phyloP scores from a whole-genome alignment of 23 tunicate species.

The Oikopleura dioica region DNA sequence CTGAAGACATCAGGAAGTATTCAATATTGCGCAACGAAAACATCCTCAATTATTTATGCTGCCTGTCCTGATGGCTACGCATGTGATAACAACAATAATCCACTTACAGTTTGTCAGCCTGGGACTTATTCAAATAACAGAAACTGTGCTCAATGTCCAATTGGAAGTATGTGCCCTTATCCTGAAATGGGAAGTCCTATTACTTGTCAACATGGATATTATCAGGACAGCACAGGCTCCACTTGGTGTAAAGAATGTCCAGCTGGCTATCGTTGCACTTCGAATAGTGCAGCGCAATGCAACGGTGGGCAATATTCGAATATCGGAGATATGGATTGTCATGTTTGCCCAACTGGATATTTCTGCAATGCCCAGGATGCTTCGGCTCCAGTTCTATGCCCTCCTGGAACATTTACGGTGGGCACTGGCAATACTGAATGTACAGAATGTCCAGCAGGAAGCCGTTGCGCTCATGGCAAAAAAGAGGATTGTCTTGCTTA shows the following conservation, averaged over 20 bases:
- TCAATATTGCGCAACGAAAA: not conserved
- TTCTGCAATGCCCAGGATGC: no score
- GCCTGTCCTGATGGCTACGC: not conserved
- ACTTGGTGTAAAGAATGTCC: not conserved
- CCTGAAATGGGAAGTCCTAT: not conserved
- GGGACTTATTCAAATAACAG: not conserved
- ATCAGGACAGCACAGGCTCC: not conserved
- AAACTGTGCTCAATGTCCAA: not conserved
- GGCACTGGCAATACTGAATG: slow-evolving; percentile 29
- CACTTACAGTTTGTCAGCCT: not conserved
- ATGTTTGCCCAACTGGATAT: not conserved
- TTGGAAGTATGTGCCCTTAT: not conserved
- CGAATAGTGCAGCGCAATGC: no score
- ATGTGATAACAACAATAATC: not conserved
- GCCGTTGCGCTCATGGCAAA: slow-evolving; percentile 23
- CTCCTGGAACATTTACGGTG: no score
- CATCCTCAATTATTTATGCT: not conserved
- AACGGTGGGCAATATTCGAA: no score
- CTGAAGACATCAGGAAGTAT: no score
- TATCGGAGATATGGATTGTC: no score
- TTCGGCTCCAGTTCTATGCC: no score
- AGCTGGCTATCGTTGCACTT: no score
- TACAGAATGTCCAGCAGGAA: slow-evolving; percentile 50
- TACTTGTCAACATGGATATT: not conserved
- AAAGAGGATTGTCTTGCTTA: no score